Conservation (phyloP, 2,888 invertebrate species). For the Bugula neritina region DNA sequence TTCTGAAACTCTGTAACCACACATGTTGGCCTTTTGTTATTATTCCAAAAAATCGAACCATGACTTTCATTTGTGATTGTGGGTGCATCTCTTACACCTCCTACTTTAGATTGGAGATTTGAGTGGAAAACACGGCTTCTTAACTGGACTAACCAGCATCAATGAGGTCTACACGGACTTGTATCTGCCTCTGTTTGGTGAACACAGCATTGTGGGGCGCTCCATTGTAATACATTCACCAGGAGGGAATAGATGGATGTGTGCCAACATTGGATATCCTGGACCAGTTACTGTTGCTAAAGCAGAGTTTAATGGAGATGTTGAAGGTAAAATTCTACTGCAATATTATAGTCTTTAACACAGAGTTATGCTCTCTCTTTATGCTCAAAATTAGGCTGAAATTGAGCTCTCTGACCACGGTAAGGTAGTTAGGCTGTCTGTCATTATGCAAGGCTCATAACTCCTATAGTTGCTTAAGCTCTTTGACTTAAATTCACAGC, state of each 20-base stretch:
- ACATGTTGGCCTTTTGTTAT: no score
- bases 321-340: slow-evolving; percentile 43
- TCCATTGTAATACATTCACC: slow-evolving; percentile 69
- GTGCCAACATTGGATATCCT: slow-evolving; percentile 52
- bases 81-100: no score
- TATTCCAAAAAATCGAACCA: no score
- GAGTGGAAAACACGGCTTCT: slow-evolving; percentile 75
- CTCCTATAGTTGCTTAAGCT: no score
- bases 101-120: slow-evolving; percentile 66
- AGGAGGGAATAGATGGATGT: slow-evolving; percentile 50
- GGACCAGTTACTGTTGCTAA: slow-evolving; percentile 64
- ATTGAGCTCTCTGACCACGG: no score
- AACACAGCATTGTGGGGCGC: slow-evolving; percentile 71
- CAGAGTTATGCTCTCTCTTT: background rate
- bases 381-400: no score
- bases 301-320: slow-evolving; percentile 74
- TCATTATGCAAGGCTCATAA: no score
- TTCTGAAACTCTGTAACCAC: no score
- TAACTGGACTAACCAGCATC: slow-evolving; percentile 62
- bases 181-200: slow-evolving; percentile 76
- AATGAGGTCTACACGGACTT: slow-evolving; percentile 65
- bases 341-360: slow-evolving; percentile 49
- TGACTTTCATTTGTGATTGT: no score
- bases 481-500: no score
- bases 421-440: no score